Evolutionary conservation across 2,888 invertebrate genomes (phyloP).

Genomic region (Apotomis betuletana): DNA sequence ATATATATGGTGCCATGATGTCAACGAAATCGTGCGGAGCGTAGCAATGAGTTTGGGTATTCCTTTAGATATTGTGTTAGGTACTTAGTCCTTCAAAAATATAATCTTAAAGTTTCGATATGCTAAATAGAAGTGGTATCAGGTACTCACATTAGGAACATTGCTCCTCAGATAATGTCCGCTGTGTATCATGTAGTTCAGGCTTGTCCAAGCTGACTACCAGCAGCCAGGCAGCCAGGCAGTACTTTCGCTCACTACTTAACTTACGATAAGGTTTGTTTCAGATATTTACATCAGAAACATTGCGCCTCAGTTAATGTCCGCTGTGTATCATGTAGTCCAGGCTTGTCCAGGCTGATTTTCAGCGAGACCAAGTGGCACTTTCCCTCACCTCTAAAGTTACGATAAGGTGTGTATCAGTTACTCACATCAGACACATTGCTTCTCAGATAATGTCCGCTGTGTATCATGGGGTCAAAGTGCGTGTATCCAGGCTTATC

Average conservation of each 20-base stretch:
- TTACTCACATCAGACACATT: conserved; percentile 81
- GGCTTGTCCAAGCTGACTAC: conserved; percentile 66
- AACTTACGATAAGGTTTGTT: not conserved
- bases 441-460: conserved; percentile 80
- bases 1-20: conserved; percentile 23
- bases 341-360: conserved; percentile 61
- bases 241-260: conserved; percentile 80
- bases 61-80: no score
- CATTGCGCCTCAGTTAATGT: conserved; percentile 79
- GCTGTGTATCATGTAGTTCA: conserved; percentile 76
- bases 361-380: conserved; percentile 86
- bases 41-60: conserved; percentile 2
- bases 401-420: not conserved
- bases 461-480: conserved; percentile 77
- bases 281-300: conserved; percentile 78
- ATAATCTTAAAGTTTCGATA: no score
- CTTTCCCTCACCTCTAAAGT: conserved; percentile 83
- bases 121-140: not conserved
- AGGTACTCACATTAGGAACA: conserved; percentile 78
- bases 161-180: conserved; percentile 81
- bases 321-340: conserved; percentile 79
- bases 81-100: no score
- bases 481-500: conserved; percentile 60
- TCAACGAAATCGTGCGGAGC: conserved; percentile 14
- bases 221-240: conserved; percentile 85